Conservation (phyloP, 2,797 vertebrate species). For the Mormyrops attenuatus region DNA sequence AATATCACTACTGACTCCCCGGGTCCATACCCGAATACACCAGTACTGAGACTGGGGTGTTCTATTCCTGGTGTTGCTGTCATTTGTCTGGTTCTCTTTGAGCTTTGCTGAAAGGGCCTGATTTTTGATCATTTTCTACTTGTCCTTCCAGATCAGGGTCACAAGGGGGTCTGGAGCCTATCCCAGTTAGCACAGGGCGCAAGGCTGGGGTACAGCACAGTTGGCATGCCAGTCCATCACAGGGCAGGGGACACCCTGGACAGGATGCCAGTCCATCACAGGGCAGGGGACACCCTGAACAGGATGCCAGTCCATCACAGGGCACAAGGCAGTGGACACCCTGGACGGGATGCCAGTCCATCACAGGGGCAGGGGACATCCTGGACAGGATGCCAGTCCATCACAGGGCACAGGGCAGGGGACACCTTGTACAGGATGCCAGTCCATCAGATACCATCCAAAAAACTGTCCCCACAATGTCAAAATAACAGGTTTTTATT, state of each 20-base stretch:
- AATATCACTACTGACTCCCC: neutral
- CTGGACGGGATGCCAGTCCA: no score
- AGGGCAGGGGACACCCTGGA: neutral
- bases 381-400: no score
- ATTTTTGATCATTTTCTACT: neutral
- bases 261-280: neutral
- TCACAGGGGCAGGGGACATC: no score
- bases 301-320: neutral
- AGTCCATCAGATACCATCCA: neutral
- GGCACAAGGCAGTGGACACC: neutral
- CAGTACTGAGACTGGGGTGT: neutral
- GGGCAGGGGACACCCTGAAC: neutral
- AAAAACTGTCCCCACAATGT: neutral
- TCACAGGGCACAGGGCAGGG: no score
- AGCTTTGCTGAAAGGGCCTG: neutral
- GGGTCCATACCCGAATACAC: neutral
- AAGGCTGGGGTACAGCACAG: neutral
- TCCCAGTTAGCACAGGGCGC: neutral
- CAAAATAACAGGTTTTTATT: neutral
- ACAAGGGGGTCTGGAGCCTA: neutral
- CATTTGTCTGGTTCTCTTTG: neutral
- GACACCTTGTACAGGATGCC: no score
- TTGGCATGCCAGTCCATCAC: neutral
- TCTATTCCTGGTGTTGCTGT: neutral
- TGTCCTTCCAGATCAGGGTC: neutral